Base-by-base conservation (phyloP, 37 sponge, comb jelly and placozoan species). In the Aplysina aerophoba region DNA sequence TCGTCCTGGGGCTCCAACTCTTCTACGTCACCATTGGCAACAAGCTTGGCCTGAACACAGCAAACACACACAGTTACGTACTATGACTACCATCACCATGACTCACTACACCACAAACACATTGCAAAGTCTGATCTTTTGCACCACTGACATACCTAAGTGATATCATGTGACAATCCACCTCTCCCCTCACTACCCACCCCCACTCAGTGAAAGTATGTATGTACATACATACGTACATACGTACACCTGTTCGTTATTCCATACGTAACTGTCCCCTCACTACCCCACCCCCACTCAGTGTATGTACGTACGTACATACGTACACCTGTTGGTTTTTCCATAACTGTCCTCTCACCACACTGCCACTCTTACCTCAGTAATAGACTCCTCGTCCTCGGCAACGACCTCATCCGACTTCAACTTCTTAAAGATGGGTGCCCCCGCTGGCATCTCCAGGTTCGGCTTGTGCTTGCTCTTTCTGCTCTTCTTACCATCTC, bases 361-460 rank as follows among this genome's bases (percentile, higher is more conserved):
- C n/a, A n/a, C n/a, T n/a, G n/a, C n/a, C n/a, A n/a, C n/a, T n/a
- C n/a, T 79, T 58, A 30, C 56, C 13, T 54, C 80, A 28, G 55
- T 55, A 15, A 50, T 79, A 30, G 57, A 55, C n/a, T 17, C 77
- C 15, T 22, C 15, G 22, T 33, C 72, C 36, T 50, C 73, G 1
- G 31, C 73, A 37, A 27, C 36, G 54, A 22, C 69, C 58, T 31
- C 73, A 31, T 55, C 57, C 28, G 83, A 75, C 55, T 63, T 85
- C 39, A 82, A 81, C 60, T 93, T 93, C 58, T 83, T 87, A 80
- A 93, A 89, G 36, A 93, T 90, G 66, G 94, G 83, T 35, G 91
- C 86, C n/a, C 86, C 79, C 17, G 90, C 86, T 53, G 71, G 81
- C 55, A 91, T 88, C 31, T 75, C 74, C 0, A 83, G 84, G 35